Percentiles rank a stretch among this genome's conserved stretches.
phyloP scores from a whole-genome alignment of 2,113 vertebrate genomes.

The Octodon degus region DNA sequence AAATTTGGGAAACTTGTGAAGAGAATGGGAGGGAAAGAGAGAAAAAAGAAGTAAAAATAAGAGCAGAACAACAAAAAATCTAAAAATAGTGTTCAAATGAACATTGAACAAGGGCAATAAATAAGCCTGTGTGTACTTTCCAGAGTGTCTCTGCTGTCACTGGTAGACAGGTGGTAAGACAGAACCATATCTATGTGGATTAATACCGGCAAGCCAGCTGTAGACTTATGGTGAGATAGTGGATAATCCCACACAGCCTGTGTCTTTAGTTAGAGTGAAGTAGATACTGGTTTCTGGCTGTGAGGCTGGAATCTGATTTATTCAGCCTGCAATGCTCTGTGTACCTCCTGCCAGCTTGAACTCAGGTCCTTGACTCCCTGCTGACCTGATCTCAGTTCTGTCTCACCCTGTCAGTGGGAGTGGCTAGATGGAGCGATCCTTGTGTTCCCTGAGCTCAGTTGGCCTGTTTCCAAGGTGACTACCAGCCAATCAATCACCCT shows the following conservation, averaged over 20 bases:
- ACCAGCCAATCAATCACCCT: background rate
- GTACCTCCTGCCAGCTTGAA: background rate
- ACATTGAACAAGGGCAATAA: too few relatives aligned
- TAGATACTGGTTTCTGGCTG: background rate
- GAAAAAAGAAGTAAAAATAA: background rate
- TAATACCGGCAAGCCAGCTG: background rate
- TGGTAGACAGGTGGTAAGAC: background rate
- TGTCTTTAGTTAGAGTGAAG: background rate
- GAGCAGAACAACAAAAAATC: too few relatives aligned
- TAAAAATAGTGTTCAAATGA: too few relatives aligned
- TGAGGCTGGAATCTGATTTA: background rate
- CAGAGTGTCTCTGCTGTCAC: background rate
- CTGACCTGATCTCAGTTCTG: background rate
- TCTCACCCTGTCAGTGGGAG: background rate
- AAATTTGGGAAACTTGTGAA: background rate
- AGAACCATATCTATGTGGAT: background rate
- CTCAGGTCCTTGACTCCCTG: background rate
- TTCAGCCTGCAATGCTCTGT: background rate
- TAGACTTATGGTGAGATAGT: background rate
- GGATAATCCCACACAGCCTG: background rate
- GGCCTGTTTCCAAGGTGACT: background rate
- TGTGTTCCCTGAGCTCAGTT: background rate
- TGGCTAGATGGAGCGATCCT: background rate
- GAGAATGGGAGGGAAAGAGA: background rate
- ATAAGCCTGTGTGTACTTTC: background rate